Percentiles rank a stretch among this genome's conserved stretches.
Conservation (phyloP, 2,888 invertebrate genomes). For the Mythimna lalbum region DNA sequence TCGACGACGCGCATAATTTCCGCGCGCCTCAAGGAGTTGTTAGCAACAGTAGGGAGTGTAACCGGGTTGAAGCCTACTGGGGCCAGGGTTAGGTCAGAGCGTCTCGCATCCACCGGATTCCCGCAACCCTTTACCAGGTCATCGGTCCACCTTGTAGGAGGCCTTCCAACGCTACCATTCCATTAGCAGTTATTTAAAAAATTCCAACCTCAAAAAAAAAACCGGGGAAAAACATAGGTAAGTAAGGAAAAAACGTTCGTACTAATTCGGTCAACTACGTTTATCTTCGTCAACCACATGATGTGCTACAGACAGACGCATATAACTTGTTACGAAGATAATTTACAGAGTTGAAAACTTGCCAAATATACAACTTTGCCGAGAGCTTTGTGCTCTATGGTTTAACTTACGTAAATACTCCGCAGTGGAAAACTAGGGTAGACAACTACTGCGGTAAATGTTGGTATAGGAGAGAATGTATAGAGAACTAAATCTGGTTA, state of each 20-base stretch:
- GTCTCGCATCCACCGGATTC: too few relatives aligned
- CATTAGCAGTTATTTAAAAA: too few relatives aligned
- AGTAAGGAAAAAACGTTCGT: neutral
- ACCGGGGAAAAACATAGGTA: too few relatives aligned
- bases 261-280: slow-evolving; percentile 1
- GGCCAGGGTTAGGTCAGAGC: too few relatives aligned
- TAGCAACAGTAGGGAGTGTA: too few relatives aligned
- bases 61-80: too few relatives aligned
- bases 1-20: too few relatives aligned
- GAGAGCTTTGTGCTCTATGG: slow-evolving; percentile 19
- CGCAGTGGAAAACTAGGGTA: slow-evolving; percentile 36
- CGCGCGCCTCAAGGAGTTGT: too few relatives aligned
- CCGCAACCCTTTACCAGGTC: too few relatives aligned
- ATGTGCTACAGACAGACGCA: neutral
- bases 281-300: slow-evolving; percentile 13
- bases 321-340: slow-evolving; percentile 5
- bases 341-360: slow-evolving; percentile 48
- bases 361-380: slow-evolving; percentile 35
- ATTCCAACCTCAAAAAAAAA: too few relatives aligned
- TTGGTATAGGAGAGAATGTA: neutral
- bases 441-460: slow-evolving; percentile 9
- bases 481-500: neutral
- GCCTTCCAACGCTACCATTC: too few relatives aligned
- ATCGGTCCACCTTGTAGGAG: too few relatives aligned
- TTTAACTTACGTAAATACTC: slow-evolving; percentile 49